Percentiles rank a stretch among this genome's conserved stretches.
Evolutionary conservation across 1,140 invertebrate species (phyloP).

Genomic region (Nymphalis io): DNA sequence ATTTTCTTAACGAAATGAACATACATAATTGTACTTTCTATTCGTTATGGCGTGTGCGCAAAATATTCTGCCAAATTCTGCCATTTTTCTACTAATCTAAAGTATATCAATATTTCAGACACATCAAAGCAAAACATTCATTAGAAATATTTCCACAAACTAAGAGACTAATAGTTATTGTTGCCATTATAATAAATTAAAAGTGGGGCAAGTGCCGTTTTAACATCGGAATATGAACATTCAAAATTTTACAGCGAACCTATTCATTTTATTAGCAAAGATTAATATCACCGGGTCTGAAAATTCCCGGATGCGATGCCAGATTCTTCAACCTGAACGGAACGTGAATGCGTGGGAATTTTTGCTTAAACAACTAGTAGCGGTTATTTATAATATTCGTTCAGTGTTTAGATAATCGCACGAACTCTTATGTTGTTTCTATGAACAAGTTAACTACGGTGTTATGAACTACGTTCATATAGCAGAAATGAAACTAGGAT

Average conservation of each 20-base stretch:
- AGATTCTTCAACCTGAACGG: constrained; percentile 14
- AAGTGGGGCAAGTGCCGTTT: background rate
- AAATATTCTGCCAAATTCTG: no score
- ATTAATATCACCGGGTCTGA: background rate
- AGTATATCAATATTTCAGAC: background rate
- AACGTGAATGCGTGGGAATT: constrained; percentile 8
- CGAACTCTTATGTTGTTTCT: background rate
- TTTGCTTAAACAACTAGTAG: constrained; percentile 3
- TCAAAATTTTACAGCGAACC: constrained; percentile 7
- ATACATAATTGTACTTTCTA: no score
- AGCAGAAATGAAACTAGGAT: no score
- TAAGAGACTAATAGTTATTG: background rate
- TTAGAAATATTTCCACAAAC: constrained; percentile 1
- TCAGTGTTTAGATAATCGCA: background rate
- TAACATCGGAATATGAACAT: constrained; percentile 1
- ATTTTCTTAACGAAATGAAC: no score
- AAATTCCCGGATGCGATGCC: constrained; percentile 1
- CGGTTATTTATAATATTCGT: constrained; percentile 1
- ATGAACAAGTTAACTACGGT: background rate
- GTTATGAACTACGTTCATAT: no score
- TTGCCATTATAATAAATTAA: constrained; percentile 3
- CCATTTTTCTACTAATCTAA: background rate
- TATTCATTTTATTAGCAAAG: constrained; percentile 22
- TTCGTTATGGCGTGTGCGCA: no score
- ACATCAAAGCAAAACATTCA: constrained; percentile 9